These are phyloP conservation scores for Diorhabda sublineata DNA, from an alignment of 1,140 invertebrate species.

Conservation along the genomic window DNA sequence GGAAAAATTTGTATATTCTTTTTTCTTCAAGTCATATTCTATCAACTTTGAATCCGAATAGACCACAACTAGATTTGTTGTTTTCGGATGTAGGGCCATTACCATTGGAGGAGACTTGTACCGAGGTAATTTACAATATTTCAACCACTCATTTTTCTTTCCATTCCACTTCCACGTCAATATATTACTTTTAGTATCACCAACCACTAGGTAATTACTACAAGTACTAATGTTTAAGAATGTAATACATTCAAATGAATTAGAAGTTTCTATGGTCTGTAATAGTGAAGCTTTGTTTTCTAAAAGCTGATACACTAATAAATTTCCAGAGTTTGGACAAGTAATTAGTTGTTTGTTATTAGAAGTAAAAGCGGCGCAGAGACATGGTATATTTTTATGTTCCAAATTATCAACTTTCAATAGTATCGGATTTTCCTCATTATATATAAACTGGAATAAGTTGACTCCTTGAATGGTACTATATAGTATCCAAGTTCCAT, in stretches of 20 bases:
- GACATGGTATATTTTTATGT: constrained; percentile 40
- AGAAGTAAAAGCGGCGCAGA: constrained; percentile 35
- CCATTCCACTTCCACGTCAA: constrained; percentile 53
- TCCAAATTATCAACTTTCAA: constrained; percentile 49
- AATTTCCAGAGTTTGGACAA: constrained; percentile 29
- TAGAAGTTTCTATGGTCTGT: constrained; percentile 29
- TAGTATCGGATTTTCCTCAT: constrained; percentile 46
- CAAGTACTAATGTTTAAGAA: constrained; percentile 54
- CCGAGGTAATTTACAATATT: constrained; percentile 58
- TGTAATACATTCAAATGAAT: constrained; percentile 42
- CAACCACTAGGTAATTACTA: constrained; percentile 58
- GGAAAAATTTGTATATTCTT: constrained; percentile 56
- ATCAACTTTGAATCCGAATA: constrained; percentile 73
- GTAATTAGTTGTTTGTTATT: constrained; percentile 36
- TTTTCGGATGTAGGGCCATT: constrained; percentile 56
- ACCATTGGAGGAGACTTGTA: constrained; percentile 62
- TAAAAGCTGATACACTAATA: constrained; percentile 35
- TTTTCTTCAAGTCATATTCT: constrained; percentile 61
- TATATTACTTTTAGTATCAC: constrained; percentile 57
- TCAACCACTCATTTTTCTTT: constrained; percentile 48
- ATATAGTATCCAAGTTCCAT: constrained; percentile 68
- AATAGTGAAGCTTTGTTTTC: constrained; percentile 25
- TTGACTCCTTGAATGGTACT: constrained; percentile 63
- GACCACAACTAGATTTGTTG: constrained; percentile 57
- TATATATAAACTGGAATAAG: constrained; percentile 61